A percentile compares a stretch with the other conserved stretches of the same genome.
Evolutionary conservation across 2,113 vertebrate species (phyloP).

Genomic region (Rhinoderma darwinii): DNA sequence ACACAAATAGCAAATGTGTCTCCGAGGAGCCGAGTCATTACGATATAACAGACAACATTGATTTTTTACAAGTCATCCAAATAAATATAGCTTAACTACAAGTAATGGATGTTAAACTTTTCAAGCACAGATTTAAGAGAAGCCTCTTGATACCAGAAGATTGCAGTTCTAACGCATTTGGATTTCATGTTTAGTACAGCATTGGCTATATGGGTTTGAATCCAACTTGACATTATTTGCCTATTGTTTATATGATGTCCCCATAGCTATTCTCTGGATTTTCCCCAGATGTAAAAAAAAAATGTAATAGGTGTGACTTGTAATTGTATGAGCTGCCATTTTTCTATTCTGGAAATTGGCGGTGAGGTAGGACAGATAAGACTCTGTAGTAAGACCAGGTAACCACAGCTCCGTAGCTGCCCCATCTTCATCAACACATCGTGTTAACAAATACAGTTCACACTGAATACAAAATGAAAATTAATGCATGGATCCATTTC

Average conservation of each 20-base stretch:
- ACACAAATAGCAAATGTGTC: background rate
- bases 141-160: background rate
- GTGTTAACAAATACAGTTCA: too few relatives aligned
- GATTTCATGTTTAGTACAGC: background rate
- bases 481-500: too few relatives aligned
- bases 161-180: background rate
- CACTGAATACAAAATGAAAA: too few relatives aligned
- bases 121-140: background rate
- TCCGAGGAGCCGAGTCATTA: conserved; percentile 12
- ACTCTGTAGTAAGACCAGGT: too few relatives aligned
- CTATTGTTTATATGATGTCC: background rate
- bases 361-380: too few relatives aligned
- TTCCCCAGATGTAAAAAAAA: background rate
- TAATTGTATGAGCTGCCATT: too few relatives aligned
- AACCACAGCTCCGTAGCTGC: too few relatives aligned
- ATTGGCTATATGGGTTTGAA: background rate
- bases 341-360: too few relatives aligned
- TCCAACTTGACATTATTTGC: background rate
- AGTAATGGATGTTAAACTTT: conserved; percentile 8
- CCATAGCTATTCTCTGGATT: background rate
- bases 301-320: too few relatives aligned
- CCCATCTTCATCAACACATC: too few relatives aligned
- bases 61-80: conserved; percentile 28
- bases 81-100: conserved; percentile 12
- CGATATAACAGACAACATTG: background rate